Percentiles rank a stretch among this genome's conserved stretches.
These are phyloP conservation scores for Tamias sibiricus DNA, from an alignment of 2,113 vertebrate genomes.

Conservation along the genomic window DNA sequence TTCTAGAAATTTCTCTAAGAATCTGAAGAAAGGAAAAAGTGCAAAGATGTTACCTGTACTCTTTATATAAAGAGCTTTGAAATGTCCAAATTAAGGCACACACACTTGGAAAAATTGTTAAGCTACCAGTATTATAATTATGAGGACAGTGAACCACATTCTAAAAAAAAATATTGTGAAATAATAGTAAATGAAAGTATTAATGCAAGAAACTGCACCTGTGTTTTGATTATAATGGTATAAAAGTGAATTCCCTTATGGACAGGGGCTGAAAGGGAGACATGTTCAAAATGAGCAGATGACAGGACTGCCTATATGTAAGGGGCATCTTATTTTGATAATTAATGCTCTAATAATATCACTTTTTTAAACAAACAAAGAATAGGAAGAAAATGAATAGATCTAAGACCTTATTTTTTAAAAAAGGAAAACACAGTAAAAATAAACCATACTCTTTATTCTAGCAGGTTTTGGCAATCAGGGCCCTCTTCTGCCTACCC, in stretches of 20 bases:
- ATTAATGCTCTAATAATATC: background rate
- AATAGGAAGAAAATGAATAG: background rate
- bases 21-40: background rate
- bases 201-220: background rate
- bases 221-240: background rate
- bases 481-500: background rate
- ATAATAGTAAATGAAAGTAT: background rate
- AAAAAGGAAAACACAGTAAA: background rate
- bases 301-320: background rate
- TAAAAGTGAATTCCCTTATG: background rate
- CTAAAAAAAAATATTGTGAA: background rate
- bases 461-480: background rate
- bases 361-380: background rate
- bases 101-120: background rate
- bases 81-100: conserved; percentile 1
- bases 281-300: background rate
- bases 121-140: conserved; percentile 28
- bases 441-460: background rate
- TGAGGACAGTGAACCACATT: background rate
- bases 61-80: conserved; percentile 27
- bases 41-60: background rate
- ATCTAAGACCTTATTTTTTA: background rate
- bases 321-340: background rate
- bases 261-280: background rate
- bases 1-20: conserved; percentile 45